These are phyloP conservation scores for Syngnathus acus DNA, from an alignment of 2,797 vertebrate genomes.

Conservation along the genomic window DNA sequence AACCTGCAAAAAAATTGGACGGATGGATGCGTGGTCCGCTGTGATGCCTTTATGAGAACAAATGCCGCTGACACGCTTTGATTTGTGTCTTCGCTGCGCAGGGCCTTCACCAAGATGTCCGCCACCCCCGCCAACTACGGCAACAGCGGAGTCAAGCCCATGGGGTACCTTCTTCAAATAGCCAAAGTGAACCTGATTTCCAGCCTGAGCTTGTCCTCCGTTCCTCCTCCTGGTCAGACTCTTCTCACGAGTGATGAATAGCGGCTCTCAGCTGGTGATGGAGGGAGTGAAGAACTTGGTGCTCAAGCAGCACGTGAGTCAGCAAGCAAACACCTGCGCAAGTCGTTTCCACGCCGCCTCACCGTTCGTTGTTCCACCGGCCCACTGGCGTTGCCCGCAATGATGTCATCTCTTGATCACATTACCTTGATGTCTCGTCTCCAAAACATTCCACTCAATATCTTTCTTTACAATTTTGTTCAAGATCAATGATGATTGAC, in stretches of 20 bases:
- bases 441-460: too few species aligned
- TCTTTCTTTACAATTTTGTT: too few species aligned
- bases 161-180: constrained; percentile 72
- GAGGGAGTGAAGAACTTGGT: constrained; percentile 98
- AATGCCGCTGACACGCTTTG: background rate
- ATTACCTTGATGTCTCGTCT: too few species aligned
- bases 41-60: too few species aligned
- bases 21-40: too few species aligned
- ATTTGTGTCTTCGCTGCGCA: constrained; percentile 31
- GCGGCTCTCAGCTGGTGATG: constrained; percentile 97
- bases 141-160: constrained; percentile 82
- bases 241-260: constrained; percentile 95
- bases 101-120: constrained; percentile 96
- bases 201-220: constrained; percentile 38
- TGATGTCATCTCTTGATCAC: too few species aligned
- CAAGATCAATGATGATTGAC: too few species aligned
- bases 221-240: constrained; percentile 62
- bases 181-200: constrained; percentile 10
- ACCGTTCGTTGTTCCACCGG: background rate
- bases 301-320: constrained; percentile 91
- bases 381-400: too few species aligned
- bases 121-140: constrained; percentile 85
- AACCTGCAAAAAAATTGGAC: too few species aligned
- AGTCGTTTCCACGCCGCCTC: background rate
- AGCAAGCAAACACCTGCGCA: background rate